Evolutionary conservation across 2,113 vertebrate genomes (phyloP).

Genomic region (Aegithalos caudatus): DNA sequence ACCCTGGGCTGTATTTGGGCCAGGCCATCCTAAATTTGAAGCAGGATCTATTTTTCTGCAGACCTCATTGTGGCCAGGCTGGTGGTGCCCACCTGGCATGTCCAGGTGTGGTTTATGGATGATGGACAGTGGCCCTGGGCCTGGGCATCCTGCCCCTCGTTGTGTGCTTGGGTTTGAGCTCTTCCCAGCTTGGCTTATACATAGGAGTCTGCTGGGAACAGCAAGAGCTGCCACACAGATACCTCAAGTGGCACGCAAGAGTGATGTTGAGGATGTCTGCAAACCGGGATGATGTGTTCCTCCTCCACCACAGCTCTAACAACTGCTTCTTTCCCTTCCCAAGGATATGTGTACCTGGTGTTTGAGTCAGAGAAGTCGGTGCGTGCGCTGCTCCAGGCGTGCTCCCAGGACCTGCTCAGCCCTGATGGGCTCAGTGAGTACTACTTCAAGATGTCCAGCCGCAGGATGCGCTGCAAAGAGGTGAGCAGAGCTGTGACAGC

Average conservation of each 20-base stretch:
- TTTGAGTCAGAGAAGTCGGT: conserved; percentile 97
- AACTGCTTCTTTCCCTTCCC: not conserved
- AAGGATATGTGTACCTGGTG: conserved; percentile 96
- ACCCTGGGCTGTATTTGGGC: not conserved
- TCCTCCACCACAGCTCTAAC: not conserved
- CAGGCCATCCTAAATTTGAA: not conserved
- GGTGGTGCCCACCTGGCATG: not conserved
- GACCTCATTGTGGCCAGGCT: fast-evolving
- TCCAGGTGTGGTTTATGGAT: not conserved
- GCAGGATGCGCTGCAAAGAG: conserved; percentile 98
- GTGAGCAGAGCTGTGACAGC: conserved; percentile 67
- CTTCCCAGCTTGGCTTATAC: not conserved
- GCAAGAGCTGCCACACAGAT: not conserved
- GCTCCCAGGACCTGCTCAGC: conserved; percentile 91
- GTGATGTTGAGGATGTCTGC: not conserved
- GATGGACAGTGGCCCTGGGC: not conserved
- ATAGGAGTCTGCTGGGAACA: not conserved
- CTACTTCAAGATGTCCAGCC: conserved; percentile 99
- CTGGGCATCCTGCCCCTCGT: fast-evolving
- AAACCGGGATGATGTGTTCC: not conserved
- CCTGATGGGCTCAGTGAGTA: conserved; percentile 91
- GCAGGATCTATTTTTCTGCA: not conserved
- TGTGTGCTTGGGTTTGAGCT: not conserved
- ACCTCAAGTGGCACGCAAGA: not conserved
- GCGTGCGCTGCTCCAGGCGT: conserved; percentile 89